These are phyloP conservation scores for Sitophilus oryzae DNA, from an alignment of 1,140 invertebrate species.

Conservation along the genomic window DNA sequence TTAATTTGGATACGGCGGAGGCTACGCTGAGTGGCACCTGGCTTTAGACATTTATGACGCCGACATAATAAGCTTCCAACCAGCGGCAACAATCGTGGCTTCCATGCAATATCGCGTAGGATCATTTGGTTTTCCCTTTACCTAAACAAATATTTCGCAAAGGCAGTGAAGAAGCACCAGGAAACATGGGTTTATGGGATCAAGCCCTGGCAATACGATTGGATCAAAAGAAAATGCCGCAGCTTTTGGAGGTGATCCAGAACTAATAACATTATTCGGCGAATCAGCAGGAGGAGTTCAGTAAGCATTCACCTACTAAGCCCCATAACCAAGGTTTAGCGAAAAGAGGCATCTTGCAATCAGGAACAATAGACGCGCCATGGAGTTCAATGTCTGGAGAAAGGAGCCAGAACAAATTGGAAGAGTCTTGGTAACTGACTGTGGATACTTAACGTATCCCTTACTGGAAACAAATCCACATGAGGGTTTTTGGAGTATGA, in stretches of 20 bases:
- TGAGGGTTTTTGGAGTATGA: conserved; percentile 77
- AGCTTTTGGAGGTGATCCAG: conserved; percentile 86
- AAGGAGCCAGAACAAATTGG: conserved; percentile 71
- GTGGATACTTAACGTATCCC: conserved; percentile 75
- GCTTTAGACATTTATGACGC: conserved; percentile 87
- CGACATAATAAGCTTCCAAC: conserved; percentile 74
- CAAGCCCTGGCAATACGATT: conserved; percentile 85
- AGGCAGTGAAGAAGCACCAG: conserved; percentile 64
- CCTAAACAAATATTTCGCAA: conserved; percentile 63
- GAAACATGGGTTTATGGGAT: conserved; percentile 85
- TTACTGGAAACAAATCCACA: conserved; percentile 57
- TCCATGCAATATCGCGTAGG: conserved; percentile 87
- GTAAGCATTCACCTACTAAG: conserved; percentile 81
- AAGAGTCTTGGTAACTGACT: conserved; percentile 69
- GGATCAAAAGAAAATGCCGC: conserved; percentile 88
- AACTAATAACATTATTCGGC: conserved; percentile 89
- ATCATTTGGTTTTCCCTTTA: conserved; percentile 85
- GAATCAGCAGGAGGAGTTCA: conserved; percentile 87
- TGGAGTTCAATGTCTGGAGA: conserved; percentile 85
- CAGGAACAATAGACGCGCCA: conserved; percentile 79
- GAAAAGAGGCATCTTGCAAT: conserved; percentile 75
- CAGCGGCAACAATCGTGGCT: conserved; percentile 77
- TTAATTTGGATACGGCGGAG: conserved; percentile 88
- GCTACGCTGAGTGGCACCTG: conserved; percentile 85
- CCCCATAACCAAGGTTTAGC: conserved; percentile 72